Conservation (phyloP, 2,797 vertebrate genomes). For the Esox masquinongy region DNA sequence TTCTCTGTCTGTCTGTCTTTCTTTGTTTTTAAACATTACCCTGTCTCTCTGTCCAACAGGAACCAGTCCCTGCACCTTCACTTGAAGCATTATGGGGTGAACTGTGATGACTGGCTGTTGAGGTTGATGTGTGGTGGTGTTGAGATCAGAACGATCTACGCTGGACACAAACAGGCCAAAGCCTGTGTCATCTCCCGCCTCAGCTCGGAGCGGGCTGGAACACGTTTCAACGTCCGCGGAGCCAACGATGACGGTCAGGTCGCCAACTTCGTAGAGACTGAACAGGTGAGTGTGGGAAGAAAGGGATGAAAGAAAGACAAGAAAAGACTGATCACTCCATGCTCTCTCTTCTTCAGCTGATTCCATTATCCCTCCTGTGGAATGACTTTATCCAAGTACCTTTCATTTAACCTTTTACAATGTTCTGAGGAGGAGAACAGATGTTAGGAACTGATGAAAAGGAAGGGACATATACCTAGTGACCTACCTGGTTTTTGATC, state of each 20-base stretch:
- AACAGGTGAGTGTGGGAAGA: conserved; percentile 79
- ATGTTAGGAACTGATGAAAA: not conserved
- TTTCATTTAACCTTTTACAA: too few relatives aligned
- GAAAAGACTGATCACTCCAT: not conserved
- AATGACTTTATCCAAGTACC: too few relatives aligned
- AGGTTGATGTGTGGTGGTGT: conserved; percentile 97
- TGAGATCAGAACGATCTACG: conserved; percentile 96
- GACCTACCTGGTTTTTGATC: too few relatives aligned
- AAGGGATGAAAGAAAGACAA: not conserved
- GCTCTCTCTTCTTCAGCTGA: too few relatives aligned
- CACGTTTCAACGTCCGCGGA: conserved; percentile 93
- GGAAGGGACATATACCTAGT: too few relatives aligned
- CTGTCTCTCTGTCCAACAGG: conserved; percentile 66
- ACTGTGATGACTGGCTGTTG: conserved; percentile 95
- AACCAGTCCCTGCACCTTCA: conserved; percentile 96
- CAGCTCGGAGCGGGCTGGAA: conserved; percentile 95
- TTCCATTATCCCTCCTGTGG: too few relatives aligned
- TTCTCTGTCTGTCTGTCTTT: too few relatives aligned
- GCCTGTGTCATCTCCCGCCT: conserved; percentile 96
- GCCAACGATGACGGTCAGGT: conserved; percentile 97
- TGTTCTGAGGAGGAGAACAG: not conserved
- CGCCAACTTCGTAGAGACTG: conserved; percentile 98
- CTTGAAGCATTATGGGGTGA: conserved; percentile 96
- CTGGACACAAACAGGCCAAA: conserved; percentile 97
- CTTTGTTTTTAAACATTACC: not conserved